These are phyloP conservation scores for Microcaecilia unicolor DNA, from an alignment of 2,797 vertebrate species.

Conservation along the genomic window DNA sequence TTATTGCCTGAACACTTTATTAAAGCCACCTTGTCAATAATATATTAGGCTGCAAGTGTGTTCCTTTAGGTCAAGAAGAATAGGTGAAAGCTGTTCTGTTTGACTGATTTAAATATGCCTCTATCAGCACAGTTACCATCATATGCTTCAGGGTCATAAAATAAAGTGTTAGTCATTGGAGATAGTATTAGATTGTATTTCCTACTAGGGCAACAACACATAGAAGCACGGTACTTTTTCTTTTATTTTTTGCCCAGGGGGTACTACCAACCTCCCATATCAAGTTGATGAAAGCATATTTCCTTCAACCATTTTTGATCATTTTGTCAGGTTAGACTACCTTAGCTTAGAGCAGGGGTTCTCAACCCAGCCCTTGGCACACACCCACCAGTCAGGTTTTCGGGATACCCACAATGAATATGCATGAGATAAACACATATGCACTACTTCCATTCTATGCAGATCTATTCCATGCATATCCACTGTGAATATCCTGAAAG, in stretches of 20 bases:
- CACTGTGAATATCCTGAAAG: too few species aligned
- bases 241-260: too few species aligned
- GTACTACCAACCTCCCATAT: too few species aligned
- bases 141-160: constrained; percentile 7
- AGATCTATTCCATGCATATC: too few species aligned
- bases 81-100: constrained; percentile 1
- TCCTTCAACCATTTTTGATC: too few species aligned
- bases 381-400: too few species aligned
- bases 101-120: constrained; percentile 23
- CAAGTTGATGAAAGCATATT: background rate
- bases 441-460: too few species aligned
- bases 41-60: constrained; percentile 35
- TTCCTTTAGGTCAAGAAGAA: constrained; percentile 12
- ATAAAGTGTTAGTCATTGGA: constrained; percentile 2
- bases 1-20: constrained; percentile 39
- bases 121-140: background rate
- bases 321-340: too few species aligned
- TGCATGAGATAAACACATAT: too few species aligned
- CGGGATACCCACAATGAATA: too few species aligned
- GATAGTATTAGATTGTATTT: constrained; percentile 9
- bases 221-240: background rate
- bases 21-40: constrained; percentile 51
- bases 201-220: background rate
- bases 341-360: too few species aligned
- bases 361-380: too few species aligned